Base-by-base conservation (phyloP, 1,140 invertebrate genomes). In the Philaenus spumarius region DNA sequence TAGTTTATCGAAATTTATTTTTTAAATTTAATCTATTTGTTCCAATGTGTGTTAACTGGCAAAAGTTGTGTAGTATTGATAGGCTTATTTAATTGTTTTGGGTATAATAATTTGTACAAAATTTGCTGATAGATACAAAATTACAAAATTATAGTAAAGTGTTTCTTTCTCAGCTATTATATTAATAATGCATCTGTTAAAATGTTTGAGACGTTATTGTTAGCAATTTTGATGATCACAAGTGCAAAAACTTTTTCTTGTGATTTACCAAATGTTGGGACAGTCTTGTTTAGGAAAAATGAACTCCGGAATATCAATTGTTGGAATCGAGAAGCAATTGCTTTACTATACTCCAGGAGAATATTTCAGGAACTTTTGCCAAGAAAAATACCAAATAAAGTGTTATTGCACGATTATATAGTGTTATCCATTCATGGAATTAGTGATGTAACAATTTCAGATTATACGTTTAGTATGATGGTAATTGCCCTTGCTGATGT, bases 301-400 rank as follows among this genome's bases (percentile, higher is more conserved):
- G 55, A 61, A 15, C 12, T 52, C 11, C 20, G 24, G 1, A 51
- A 35, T 6, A 19, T 3, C n/a, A 23, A 60, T 6, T 65, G 63
- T 37, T 65, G 61, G 61, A 55, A 30, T 23, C 19, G 45, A 12
- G 58, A 59, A 17, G 59, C 58, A 15, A n/a, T 62, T 0, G 55
- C 53, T 1, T 24, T 65, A 12, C 39, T 65, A 1, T 60, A 55
- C n/a, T 47, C 61, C 2, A 23, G 63, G 14, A 19, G 61, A 7
- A 52, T 58, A 2, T 55, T 62, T 22, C 61, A 62, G 43, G 59
- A 58, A 15, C 45, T 65, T 22, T 14, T 65, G 2, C 63, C 63
- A 2, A 53, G 52, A 15, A 42, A 46, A 19, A 50, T 60, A 11
- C 52, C 59, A 0, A 30, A 24, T 14, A 43, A 59, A 2, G 43